Evolutionary conservation across 2,888 invertebrate genomes (phyloP).

Genomic region (Leptothorax acervorum): DNA sequence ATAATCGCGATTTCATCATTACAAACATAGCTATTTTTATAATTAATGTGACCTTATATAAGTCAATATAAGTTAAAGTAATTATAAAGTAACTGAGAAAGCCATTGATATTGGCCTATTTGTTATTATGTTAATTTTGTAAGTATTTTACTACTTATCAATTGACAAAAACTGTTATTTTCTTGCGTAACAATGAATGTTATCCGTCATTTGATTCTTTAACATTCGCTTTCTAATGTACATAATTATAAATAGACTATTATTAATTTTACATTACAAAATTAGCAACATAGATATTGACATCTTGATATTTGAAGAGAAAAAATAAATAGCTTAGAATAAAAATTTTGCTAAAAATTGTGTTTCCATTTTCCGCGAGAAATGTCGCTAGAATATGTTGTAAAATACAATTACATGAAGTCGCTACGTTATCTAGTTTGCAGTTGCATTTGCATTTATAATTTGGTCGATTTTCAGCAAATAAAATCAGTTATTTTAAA

Average conservation of each 20-base stretch:
- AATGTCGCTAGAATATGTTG: background rate
- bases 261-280: background rate
- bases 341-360: background rate
- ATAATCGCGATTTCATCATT: background rate
- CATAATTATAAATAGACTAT: background rate
- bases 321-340: background rate
- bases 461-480: background rate
- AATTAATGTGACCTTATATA: background rate
- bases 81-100: background rate
- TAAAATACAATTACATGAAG: background rate
- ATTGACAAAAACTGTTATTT: background rate
- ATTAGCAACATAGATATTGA: background rate
- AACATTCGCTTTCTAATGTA: background rate
- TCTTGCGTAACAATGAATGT: background rate
- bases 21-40: background rate
- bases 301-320: background rate
- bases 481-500: background rate
- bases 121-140: background rate
- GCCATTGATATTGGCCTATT: background rate
- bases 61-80: background rate
- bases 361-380: background rate
- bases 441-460: background rate
- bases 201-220: background rate
- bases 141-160: background rate
- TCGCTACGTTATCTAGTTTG: background rate